These are phyloP conservation scores for Habropoda laboriosa DNA, from an alignment of 1,140 invertebrate species.

Conservation along the genomic window DNA sequence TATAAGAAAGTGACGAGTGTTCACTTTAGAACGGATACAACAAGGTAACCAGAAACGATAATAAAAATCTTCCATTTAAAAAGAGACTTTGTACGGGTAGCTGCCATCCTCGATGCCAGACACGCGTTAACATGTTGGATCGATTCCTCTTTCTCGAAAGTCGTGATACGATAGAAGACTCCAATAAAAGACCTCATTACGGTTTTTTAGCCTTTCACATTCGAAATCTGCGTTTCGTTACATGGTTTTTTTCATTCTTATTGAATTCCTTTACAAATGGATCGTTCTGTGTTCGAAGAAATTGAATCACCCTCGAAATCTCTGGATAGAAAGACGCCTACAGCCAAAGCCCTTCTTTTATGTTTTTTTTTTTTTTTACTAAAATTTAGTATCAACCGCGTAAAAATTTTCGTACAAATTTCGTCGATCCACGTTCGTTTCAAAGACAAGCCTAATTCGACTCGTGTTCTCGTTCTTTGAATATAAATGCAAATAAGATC, in stretches of 20 bases:
- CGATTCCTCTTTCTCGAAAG: slow-evolving; percentile 72
- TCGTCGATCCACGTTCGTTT: not conserved
- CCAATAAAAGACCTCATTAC: slow-evolving; percentile 14
- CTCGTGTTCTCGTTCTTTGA: not conserved
- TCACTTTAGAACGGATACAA: slow-evolving; percentile 63
- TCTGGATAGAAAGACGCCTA: slow-evolving; percentile 38
- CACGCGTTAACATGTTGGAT: slow-evolving; percentile 74
- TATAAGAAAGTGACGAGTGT: slow-evolving; percentile 68
- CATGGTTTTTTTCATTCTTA: not conserved
- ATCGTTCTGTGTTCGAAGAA: not conserved
- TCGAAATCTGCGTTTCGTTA: not conserved
- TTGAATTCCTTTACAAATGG: not conserved
- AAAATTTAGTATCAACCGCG: not conserved
- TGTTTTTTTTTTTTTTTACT: slow-evolving; percentile 13
- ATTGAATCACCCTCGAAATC: slow-evolving; percentile 29
- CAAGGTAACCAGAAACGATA: slow-evolving; percentile 62
- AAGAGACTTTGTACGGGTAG: slow-evolving; percentile 35
- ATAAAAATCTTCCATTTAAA: not conserved
- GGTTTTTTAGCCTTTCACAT: not conserved
- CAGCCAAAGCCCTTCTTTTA: not conserved
- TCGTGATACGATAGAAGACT: slow-evolving; percentile 35
- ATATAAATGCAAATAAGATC: not conserved
- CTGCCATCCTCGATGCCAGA: slow-evolving; percentile 59
- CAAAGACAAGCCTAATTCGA: not conserved
- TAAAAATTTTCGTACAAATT: not conserved